Conservation (phyloP, 2,888 invertebrate genomes). For the Stenolophus ochropezus region DNA sequence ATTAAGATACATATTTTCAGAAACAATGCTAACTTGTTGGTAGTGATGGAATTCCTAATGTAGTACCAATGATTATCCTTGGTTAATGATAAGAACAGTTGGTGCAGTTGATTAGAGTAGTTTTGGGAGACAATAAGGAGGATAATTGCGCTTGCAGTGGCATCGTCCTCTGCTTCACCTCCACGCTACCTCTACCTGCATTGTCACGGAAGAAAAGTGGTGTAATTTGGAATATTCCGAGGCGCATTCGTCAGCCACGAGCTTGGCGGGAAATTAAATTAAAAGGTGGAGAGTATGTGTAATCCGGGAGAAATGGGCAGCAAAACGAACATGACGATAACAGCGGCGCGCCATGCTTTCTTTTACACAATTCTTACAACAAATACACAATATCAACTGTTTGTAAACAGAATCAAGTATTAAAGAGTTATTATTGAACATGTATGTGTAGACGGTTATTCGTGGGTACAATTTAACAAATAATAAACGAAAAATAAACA, state of each 20-base stretch:
- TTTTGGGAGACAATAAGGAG: not conserved
- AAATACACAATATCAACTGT: too few species aligned
- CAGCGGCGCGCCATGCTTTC: not conserved
- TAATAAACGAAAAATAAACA: too few species aligned
- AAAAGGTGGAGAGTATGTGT: conserved; percentile 59
- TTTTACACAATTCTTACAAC: not conserved
- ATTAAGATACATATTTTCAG: too few species aligned
- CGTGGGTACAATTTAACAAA: too few species aligned
- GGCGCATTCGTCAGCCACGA: conserved; percentile 57
- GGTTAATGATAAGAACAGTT: too few species aligned
- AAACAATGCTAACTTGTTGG: too few species aligned
- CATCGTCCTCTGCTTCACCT: too few species aligned
- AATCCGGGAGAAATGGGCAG: conserved; percentile 32
- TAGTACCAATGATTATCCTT: too few species aligned
- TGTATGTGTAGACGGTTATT: too few species aligned
- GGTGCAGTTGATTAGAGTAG: not conserved
- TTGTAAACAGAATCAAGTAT: too few species aligned
- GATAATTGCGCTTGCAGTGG: conserved; percentile 20
- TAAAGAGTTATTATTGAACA: too few species aligned
- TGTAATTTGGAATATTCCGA: conserved; percentile 59
- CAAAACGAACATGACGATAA: conserved; percentile 10
- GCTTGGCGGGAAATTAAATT: conserved; percentile 58
- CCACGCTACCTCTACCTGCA: conserved; percentile 33
- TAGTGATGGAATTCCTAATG: too few species aligned
- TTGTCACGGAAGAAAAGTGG: conserved; percentile 59